Conservation (phyloP, 2,888 invertebrate species). For the Ornithoptera priamus region DNA sequence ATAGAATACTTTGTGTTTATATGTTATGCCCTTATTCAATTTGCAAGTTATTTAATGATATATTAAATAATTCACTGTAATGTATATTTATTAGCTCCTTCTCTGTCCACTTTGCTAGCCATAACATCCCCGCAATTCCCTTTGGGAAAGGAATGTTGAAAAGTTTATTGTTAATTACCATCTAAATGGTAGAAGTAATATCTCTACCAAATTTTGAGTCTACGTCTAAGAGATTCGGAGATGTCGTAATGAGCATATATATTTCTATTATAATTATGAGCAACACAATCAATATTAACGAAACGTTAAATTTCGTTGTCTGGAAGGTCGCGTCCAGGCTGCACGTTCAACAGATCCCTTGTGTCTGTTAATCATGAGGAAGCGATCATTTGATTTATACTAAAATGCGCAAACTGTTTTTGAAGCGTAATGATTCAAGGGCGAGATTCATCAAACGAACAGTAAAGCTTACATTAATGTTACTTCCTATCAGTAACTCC, state of each 20-base stretch:
- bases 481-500: not conserved
- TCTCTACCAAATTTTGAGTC: no score
- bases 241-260: no score
- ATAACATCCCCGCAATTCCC: no score
- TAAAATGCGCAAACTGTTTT: conserved; percentile 6
- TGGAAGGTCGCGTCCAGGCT: conserved; percentile 39
- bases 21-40: not conserved
- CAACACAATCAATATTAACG: conserved; percentile 32
- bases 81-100: no score
- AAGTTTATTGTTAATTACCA: no score
- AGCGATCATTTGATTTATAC: conserved; percentile 22
- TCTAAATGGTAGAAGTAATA: no score
- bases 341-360: conserved; percentile 22
- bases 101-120: no score
- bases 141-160: no score
- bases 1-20: not conserved
- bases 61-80: no score
- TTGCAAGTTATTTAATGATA: not conserved
- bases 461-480: not conserved
- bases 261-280: not conserved
- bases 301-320: conserved; percentile 34
- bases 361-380: conserved; percentile 18
- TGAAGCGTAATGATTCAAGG: conserved; percentile 12
- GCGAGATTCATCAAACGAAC: conserved; percentile 3
- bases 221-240: no score